Conservation (phyloP, 2,113 vertebrate species). For the Dunckerocampus dactyliophorus region DNA sequence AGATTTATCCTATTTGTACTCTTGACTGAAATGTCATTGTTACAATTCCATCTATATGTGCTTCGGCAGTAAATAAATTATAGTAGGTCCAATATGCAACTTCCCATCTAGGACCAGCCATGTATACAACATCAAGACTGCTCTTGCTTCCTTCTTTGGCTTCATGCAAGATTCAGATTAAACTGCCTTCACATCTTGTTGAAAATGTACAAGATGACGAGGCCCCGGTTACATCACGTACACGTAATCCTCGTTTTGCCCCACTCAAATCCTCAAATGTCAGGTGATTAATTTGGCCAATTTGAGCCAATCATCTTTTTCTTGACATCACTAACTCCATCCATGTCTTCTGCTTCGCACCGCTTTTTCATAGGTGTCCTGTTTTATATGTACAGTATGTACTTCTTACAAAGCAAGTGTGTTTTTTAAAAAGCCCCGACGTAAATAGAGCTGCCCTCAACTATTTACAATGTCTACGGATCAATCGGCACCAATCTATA, state of each 20-base stretch:
- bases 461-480: constrained; percentile 1
- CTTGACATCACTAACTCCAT: not conserved
- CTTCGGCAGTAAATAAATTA: not conserved
- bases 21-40: not conserved
- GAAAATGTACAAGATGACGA: not conserved
- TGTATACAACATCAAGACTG: not conserved
- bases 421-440: not conserved
- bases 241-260: not conserved
- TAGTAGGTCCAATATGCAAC: not conserved
- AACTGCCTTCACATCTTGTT: not conserved
- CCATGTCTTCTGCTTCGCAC: not conserved
- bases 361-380: not conserved
- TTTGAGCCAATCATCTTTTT: not conserved
- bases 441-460: not conserved
- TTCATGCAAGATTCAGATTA: constrained; percentile 1
- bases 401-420: not conserved
- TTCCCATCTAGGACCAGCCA: not conserved
- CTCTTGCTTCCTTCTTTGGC: not conserved
- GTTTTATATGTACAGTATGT: not conserved
- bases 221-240: not conserved
- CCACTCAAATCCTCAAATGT: not conserved
- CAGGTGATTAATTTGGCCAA: not conserved
- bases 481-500: constrained; percentile 35
- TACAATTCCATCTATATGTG: not conserved
- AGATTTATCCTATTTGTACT: not conserved